A percentile compares a stretch with the other conserved stretches of the same genome.
Conservation (phyloP, 2,888 invertebrate species). For the Watsonalla binaria region DNA sequence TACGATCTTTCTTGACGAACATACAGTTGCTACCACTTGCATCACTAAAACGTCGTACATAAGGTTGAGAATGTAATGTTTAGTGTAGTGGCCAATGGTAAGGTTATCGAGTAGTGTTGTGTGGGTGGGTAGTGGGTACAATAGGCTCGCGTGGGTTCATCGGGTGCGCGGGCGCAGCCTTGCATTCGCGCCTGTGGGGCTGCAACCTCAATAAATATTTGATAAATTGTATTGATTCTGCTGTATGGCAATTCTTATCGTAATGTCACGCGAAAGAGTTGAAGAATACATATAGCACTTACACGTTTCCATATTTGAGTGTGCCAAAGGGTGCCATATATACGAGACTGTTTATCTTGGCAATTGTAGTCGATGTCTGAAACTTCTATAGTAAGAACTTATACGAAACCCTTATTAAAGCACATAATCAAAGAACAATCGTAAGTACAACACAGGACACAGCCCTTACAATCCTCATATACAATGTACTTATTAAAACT, state of each 20-base stretch:
- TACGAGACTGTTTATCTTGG: no score
- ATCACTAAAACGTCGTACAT: slow-evolving; percentile 2
- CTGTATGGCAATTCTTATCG: neutral
- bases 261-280: neutral
- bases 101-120: slow-evolving; percentile 26
- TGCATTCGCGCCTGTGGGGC: slow-evolving; percentile 18
- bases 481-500: neutral
- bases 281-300: no score
- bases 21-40: neutral
- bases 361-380: no score
- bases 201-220: neutral
- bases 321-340: no score
- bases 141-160: slow-evolving; percentile 54
- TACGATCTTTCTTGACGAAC: neutral
- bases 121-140: slow-evolving; percentile 60
- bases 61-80: slow-evolving; percentile 10
- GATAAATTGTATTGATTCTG: neutral
- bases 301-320: no score
- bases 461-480: no score
- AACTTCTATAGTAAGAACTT: no score
- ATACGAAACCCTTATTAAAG: no score
- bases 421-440: no score
- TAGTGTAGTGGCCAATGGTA: slow-evolving; percentile 2
- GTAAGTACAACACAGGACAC: no score
- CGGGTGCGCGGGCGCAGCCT: slow-evolving; percentile 47